Percentiles rank a stretch among this genome's conserved stretches.
Conservation (phyloP, 2,888 invertebrate species). For the Invenusta paracnida region DNA sequence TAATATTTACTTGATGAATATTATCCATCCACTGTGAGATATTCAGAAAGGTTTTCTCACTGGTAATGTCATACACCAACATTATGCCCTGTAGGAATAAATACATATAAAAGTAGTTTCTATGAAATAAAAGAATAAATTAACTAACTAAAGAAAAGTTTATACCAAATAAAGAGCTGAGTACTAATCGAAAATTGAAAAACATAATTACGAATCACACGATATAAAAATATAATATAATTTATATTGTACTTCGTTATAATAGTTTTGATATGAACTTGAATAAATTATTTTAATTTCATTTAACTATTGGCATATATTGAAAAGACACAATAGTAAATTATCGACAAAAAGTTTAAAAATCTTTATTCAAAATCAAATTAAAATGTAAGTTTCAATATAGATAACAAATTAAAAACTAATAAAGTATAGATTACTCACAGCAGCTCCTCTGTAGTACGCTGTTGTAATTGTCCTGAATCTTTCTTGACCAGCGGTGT, state of each 20-base stretch:
- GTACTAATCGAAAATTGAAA: too few species aligned
- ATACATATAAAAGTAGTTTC: slow-evolving; percentile 31
- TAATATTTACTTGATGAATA: slow-evolving; percentile 67
- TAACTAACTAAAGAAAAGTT: too few species aligned
- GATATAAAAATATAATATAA: too few species aligned
- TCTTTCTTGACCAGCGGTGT: slow-evolving; percentile 95
- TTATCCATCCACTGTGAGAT: slow-evolving; percentile 41
- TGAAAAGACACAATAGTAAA: too few species aligned
- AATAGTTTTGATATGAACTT: too few species aligned
- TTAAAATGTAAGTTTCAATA: background rate
- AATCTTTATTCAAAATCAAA: background rate
- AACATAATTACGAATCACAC: too few species aligned
- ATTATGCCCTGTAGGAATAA: slow-evolving; percentile 65
- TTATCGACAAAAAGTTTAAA: background rate
- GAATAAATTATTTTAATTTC: too few species aligned
- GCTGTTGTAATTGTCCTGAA: slow-evolving; percentile 98
- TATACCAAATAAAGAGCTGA: too few species aligned
- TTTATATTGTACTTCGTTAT: too few species aligned
- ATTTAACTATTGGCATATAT: too few species aligned
- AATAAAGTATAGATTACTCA: slow-evolving; percentile 45
- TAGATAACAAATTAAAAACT: background rate
- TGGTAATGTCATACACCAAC: slow-evolving; percentile 43
- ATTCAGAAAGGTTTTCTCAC: slow-evolving; percentile 34
- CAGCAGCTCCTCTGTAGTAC: slow-evolving; percentile 98
- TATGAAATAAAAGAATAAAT: too few species aligned